Conservation (phyloP, 2,888 invertebrate species). For the Papilio gigon region DNA sequence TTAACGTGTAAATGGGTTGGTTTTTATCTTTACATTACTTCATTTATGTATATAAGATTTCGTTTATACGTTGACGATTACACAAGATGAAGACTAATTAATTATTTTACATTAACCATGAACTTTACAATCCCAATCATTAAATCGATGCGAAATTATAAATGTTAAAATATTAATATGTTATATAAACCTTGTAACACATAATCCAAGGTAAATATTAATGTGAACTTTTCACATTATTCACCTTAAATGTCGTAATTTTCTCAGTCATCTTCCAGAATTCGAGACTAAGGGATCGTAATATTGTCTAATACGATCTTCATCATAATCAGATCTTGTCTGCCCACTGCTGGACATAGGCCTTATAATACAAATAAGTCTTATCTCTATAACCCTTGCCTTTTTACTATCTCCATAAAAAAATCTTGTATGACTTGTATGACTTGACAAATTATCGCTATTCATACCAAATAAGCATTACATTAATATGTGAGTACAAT, state of each 20-base stretch:
- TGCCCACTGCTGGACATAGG: too few relatives aligned
- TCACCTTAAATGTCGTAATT: slow-evolving; percentile 3
- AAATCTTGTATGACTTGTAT: too few relatives aligned
- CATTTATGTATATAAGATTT: not conserved
- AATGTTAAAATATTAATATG: slow-evolving; percentile 16
- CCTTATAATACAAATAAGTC: too few relatives aligned
- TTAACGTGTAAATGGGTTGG: too few relatives aligned
- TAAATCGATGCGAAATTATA: slow-evolving; percentile 1
- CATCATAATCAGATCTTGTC: too few relatives aligned
- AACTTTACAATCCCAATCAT: slow-evolving; percentile 1
- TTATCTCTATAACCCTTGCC: too few relatives aligned
- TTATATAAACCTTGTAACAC: slow-evolving; percentile 33
- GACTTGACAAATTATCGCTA: not conserved
- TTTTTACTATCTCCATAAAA: too few relatives aligned
- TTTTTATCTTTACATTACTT: too few relatives aligned
- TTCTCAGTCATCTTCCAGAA: not conserved
- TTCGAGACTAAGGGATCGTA: not conserved
- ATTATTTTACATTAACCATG: slow-evolving; percentile 1
- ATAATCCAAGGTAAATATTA: slow-evolving; percentile 22
- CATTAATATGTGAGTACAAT: too few relatives aligned
- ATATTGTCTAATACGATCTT: not conserved
- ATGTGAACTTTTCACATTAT: not conserved
- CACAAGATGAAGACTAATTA: not conserved
- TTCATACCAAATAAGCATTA: not conserved
- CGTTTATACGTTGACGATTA: slow-evolving; percentile 23